Evolutionary conservation across 2,888 invertebrate species (phyloP).

Genomic region (Boloria selene): DNA sequence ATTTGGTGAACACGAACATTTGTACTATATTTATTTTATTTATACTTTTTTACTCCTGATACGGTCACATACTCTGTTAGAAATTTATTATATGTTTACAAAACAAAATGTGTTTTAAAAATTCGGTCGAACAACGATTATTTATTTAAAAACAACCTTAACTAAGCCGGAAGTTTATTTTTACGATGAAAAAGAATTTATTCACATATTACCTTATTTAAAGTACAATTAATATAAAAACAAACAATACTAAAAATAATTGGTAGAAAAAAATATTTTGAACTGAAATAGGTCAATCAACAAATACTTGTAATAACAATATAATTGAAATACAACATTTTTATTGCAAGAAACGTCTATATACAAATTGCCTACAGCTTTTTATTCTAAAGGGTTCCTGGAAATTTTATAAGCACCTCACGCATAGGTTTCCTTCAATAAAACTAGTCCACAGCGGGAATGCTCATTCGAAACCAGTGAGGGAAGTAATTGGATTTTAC

Average conservation of each 20-base stretch:
- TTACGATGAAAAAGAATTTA: no score
- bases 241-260: not conserved
- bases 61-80: no score
- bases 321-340: not conserved
- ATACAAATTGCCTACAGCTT: conserved; percentile 12
- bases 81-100: no score
- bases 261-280: not conserved
- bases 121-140: no score
- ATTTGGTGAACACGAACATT: no score
- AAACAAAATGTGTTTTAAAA: no score
- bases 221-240: no score
- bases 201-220: no score
- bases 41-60: no score
- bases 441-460: conserved; percentile 23
- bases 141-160: no score
- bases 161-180: no score
- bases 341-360: conserved; percentile 1
- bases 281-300: conserved; percentile 13
- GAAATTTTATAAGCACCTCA: conserved; percentile 36
- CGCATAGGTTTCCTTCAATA: conserved; percentile 38
- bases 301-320: not conserved
- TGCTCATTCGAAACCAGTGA: conserved; percentile 24
- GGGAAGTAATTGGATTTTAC: conserved; percentile 26
- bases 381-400: conserved; percentile 25
- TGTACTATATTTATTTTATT: no score